These are phyloP conservation scores for Nothoprocta perdicaria DNA, from an alignment of 2,113 vertebrate species.

Conservation along the genomic window DNA sequence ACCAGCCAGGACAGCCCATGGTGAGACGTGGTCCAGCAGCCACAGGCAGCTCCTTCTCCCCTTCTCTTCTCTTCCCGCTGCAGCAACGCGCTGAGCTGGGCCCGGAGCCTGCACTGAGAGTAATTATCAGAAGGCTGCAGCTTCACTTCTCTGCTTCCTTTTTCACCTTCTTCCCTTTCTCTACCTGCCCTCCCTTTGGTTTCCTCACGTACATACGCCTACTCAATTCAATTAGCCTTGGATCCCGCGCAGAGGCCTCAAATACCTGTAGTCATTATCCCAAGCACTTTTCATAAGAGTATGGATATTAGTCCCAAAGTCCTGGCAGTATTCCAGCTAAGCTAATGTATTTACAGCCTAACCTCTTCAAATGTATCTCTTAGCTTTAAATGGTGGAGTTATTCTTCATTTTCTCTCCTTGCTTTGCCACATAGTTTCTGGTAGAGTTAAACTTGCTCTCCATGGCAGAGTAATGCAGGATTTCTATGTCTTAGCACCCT, in stretches of 20 bases:
- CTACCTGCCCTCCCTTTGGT: conserved; percentile 38
- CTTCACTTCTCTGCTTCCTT: conserved; percentile 24
- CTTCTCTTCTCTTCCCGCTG: not conserved
- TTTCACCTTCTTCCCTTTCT: conserved; percentile 52
- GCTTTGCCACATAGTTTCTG: not conserved
- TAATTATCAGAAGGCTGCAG: conserved; percentile 16
- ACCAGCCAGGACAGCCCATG: not conserved
- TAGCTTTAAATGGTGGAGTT: conserved; percentile 38
- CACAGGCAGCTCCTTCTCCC: not conserved
- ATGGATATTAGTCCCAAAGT: conserved; percentile 65
- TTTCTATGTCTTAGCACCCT: not conserved
- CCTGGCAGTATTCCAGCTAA: conserved; percentile 62
- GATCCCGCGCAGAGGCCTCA: conserved; percentile 16
- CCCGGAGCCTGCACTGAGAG: not conserved
- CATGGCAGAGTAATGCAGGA: conserved; percentile 7
- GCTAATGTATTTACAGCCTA: conserved; percentile 55
- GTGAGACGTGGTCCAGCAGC: not conserved
- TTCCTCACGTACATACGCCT: conserved; percentile 27
- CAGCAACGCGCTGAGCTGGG: not conserved
- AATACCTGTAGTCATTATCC: conserved; percentile 62
- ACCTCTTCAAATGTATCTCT: conserved; percentile 28
- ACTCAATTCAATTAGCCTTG: conserved; percentile 69
- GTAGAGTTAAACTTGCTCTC: conserved; percentile 32
- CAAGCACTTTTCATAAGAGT: conserved; percentile 61
- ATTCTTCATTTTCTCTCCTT: conserved; percentile 26